phyloP scores from a whole-genome alignment of 1,140 invertebrate genomes.

The Drosophila sproati region DNA sequence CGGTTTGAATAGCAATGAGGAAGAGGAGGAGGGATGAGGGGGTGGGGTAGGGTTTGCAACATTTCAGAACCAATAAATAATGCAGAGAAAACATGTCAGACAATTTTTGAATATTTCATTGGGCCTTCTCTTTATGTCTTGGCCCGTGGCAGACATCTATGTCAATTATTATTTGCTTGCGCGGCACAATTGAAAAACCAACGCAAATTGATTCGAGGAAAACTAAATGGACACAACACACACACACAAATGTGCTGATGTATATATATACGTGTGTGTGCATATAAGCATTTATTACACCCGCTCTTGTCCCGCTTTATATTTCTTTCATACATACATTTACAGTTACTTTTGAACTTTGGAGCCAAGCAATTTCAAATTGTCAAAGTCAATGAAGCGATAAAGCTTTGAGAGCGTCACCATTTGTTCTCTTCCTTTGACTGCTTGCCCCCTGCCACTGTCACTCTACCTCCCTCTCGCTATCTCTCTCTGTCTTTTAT shows the following conservation, averaged over 20 bases:
- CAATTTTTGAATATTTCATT: constrained; percentile 51
- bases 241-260: neutral
- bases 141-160: constrained; percentile 58
- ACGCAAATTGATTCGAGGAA: constrained; percentile 78
- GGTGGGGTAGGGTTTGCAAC: neutral
- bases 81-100: constrained; percentile 50
- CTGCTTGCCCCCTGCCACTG: neutral
- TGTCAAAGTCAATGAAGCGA: constrained; percentile 50
- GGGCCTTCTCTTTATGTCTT: constrained; percentile 24
- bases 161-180: constrained; percentile 77
- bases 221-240: constrained; percentile 54
- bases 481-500: neutral
- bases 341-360: constrained; percentile 63
- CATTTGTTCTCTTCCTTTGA: neutral
- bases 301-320: constrained; percentile 2
- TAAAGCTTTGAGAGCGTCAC: constrained; percentile 28
- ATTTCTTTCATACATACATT: constrained; percentile 23
- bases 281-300: constrained; percentile 33
- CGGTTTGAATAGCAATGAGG: constrained; percentile 15
- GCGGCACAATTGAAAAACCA: constrained; percentile 72
- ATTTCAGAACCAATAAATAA: constrained; percentile 51
- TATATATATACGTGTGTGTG: no score
- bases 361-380: constrained; percentile 56
- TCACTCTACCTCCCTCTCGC: neutral
- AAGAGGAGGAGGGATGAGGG: neutral